A percentile compares a stretch with the other conserved stretches of the same genome.
Conservation (phyloP, 2,113 vertebrate genomes). For the Fulmarus glacialis region DNA sequence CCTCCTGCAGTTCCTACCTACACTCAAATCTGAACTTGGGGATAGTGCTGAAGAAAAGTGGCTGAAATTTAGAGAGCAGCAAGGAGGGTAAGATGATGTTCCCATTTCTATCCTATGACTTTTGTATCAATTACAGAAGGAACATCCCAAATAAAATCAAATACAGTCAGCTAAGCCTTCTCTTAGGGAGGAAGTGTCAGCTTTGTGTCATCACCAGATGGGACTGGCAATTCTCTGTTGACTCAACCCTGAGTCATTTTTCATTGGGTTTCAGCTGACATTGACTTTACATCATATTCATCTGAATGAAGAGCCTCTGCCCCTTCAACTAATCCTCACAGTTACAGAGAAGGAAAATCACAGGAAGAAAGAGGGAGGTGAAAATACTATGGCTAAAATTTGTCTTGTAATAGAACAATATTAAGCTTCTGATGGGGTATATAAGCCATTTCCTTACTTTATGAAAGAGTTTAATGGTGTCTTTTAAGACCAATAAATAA, state of each 20-base stretch:
- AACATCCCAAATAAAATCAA: neutral
- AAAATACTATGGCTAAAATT: neutral
- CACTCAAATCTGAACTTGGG: neutral
- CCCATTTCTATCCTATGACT: neutral
- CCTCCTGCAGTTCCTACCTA: neutral
- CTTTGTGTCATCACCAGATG: neutral
- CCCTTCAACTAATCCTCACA: neutral
- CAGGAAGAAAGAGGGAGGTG: neutral
- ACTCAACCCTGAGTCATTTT: constrained; percentile 15
- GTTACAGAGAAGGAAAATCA: neutral
- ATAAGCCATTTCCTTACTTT: neutral
- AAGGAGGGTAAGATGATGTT: neutral
- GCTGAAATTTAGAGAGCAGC: neutral
- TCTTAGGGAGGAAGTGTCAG: neutral
- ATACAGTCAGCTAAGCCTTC: neutral
- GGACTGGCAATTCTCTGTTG: neutral
- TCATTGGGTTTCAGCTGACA: neutral
- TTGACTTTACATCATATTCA: neutral
- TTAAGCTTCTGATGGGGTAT: neutral
- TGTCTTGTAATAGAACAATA: neutral
- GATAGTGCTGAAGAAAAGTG: neutral
- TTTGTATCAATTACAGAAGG: neutral
- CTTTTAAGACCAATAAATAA: neutral
- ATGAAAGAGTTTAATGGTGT: neutral
- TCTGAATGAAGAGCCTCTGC: neutral